Base-by-base conservation (phyloP, 2,113 vertebrate genomes). In the Lanius ludovicianus region DNA sequence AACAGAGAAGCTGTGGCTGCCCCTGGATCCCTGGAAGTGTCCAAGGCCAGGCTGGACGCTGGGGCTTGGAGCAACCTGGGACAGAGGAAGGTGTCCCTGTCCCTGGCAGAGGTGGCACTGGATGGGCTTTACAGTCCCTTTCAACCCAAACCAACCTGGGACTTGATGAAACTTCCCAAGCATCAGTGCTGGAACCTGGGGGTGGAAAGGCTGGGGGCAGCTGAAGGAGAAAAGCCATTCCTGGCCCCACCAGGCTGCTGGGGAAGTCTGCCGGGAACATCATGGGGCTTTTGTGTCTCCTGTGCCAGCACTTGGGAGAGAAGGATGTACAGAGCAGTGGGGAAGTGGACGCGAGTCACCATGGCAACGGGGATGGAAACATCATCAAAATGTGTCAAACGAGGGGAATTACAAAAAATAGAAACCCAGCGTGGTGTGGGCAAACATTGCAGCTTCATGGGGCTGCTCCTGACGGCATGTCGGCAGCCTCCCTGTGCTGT, bases 291-390 rank as follows among this genome's bases (percentile, higher is more conserved):
- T 3, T 1, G 71, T 37, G 56, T 3, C 63, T 55, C 71, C 87
- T 13, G 56, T 24, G 28, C 42, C 18, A 14, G 47, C 30, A 9
- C 65, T 20, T 0, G 1, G 13, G n/a, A 84, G 78, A 53, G 25
- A 18, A 31, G 57, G 62, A 68, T 13, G 15, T 3, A 2, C 4
- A 2, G 59, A 75, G 60, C 53, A 9, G 46, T 11, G 11, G 67
- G 46, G 82, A 79, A 73, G 53, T 24, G 2, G 57, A 37, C 1
- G 7, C 3, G 4, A 39, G 89, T 96, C 5, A 0, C 93, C 83
- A 86, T 71, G 82, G 93, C 88, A 90, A 93, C 94, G 0, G 21
- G 39, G 74, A 84, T 8, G 68, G 86, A 39, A 77, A 76, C 96
- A 80, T 56, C 91, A 65, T 5, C 89, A 35, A 47, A 79, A 80